Percentiles rank a stretch among this genome's conserved stretches.
These are phyloP conservation scores for Heterotilapia buettikoferi DNA, from an alignment of 2,113 vertebrate species.

Conservation along the genomic window DNA sequence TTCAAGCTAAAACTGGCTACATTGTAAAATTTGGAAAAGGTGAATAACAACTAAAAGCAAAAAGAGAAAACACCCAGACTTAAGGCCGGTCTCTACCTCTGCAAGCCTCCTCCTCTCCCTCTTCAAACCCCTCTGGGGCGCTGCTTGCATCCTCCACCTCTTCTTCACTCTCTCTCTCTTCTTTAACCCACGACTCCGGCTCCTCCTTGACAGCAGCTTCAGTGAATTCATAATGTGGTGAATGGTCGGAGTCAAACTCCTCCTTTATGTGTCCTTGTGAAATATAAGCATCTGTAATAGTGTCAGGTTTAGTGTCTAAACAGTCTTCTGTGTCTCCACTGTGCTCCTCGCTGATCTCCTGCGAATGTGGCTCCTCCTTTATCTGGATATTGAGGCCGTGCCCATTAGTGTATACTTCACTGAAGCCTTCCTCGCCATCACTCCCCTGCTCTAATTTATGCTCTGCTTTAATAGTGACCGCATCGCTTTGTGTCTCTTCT, in stretches of 20 bases:
- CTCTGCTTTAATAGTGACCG: conserved; percentile 24
- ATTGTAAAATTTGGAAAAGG: background rate
- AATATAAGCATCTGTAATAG: background rate
- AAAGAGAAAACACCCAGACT: background rate
- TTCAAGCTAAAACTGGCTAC: background rate
- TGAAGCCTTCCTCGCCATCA: background rate
- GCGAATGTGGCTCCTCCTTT: conserved; percentile 61
- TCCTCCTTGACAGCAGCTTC: conserved; percentile 41
- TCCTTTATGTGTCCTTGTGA: conserved; percentile 29
- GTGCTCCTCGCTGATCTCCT: conserved; percentile 27
- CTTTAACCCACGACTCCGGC: conserved; percentile 7
- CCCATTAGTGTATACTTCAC: background rate
- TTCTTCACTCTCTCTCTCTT: conserved; percentile 2
- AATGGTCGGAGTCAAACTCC: conserved; percentile 24
- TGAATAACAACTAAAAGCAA: background rate
- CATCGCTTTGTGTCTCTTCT: background rate
- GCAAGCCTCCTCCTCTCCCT: conserved; percentile 18
- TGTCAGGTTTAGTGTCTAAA: conserved; percentile 2
- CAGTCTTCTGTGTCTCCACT: background rate
- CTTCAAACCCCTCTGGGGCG: background rate
- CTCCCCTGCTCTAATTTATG: background rate
- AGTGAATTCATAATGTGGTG: background rate
- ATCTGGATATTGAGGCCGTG: conserved; percentile 23
- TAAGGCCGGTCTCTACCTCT: conserved; percentile 15
- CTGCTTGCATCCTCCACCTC: conserved; percentile 16